Base-by-base conservation (phyloP, 2,113 vertebrate species). In the Hydrolagus affinis region DNA sequence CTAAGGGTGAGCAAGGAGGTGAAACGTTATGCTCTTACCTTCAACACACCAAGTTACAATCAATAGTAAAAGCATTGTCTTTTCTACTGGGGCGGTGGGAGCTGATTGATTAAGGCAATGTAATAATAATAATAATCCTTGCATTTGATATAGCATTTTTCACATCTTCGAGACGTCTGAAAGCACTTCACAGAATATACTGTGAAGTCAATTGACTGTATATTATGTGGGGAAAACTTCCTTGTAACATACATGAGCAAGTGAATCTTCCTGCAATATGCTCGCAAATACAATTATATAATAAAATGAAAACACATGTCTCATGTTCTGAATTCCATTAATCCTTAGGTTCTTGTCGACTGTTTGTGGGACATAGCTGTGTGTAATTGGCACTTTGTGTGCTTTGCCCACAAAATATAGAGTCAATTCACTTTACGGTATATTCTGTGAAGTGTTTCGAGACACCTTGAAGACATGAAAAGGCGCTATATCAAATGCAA, bases 1-100 rank as follows among this genome's bases (percentile, higher is more conserved):
- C 23, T 8, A 14, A 28, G 44, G n/a, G 75, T 15, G n/a, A 23
- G n/a, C 8, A 11, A 80, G 23, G n/a, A 80, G 76, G 76, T 62
- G 12, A 80, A 8, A 28, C 0, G 21, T 80, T 80, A 62, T 62
- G 60, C 12, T 30, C 57, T 80, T 80, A 62, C 44, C 44, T 44
- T 44, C n/a, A 80, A 62, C 15, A 62, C n/a, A 25, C 4, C 28
- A 80, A 80, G 76, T 25, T 80, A n/a, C 57, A 80, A 80, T 80
- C 57, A 80, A 64, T 80, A 28, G 59, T 12, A 80, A 60, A 80
- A n/a, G 56, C 59, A 62, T 19, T 28, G 76, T 44, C 15, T 7
- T 78, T 25, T 7, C 7, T n/a, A 60, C 23, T 62, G 57, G 44
- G 12, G 62, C 17, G 76, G 62, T 28, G 28, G 59, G 28, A 17